phyloP scores from a whole-genome alignment of 2,888 invertebrate genomes.

The Cheilosia urbana region DNA sequence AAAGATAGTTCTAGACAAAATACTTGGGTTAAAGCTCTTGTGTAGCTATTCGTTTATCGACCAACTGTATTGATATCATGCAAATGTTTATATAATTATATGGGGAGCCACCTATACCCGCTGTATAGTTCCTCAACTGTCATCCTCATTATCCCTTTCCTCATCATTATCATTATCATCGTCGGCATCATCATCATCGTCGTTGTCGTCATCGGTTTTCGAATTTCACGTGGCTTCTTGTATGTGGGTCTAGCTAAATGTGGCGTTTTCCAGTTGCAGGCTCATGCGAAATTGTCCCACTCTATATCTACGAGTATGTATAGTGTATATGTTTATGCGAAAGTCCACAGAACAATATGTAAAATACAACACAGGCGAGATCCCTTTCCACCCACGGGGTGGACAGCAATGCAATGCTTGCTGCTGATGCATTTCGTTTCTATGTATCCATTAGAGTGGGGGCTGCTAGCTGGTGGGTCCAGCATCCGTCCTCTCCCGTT shows the following conservation, averaged over 20 bases:
- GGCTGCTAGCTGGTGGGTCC: not conserved
- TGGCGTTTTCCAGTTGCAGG: not conserved
- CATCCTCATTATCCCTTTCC: not conserved
- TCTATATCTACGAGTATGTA: too few species aligned
- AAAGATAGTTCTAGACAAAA: too few species aligned
- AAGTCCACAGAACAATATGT: conserved; percentile 2
- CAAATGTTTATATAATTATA: too few species aligned
- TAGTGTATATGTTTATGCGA: too few species aligned
- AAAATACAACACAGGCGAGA: conserved; percentile 6
- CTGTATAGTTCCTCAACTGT: too few species aligned
- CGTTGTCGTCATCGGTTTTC: conserved; percentile 12
- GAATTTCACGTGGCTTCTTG: conserved; percentile 17
- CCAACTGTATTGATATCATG: too few species aligned
- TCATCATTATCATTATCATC: not conserved
- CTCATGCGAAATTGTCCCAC: not conserved
- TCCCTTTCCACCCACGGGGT: conserved; percentile 10
- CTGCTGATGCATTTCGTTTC: conserved; percentile 2
- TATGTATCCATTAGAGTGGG: conserved; percentile 11
- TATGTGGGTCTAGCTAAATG: not conserved
- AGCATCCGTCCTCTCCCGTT: not conserved
- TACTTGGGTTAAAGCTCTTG: too few species aligned
- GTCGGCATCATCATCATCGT: not conserved
- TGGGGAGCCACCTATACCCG: too few species aligned
- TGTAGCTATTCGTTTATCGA: too few species aligned
- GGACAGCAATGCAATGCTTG: not conserved